These are phyloP conservation scores for Aurelia coerulea DNA, from an alignment of 30 jellyfish, hydroid and myxozoan genomes.

Conservation along the genomic window DNA sequence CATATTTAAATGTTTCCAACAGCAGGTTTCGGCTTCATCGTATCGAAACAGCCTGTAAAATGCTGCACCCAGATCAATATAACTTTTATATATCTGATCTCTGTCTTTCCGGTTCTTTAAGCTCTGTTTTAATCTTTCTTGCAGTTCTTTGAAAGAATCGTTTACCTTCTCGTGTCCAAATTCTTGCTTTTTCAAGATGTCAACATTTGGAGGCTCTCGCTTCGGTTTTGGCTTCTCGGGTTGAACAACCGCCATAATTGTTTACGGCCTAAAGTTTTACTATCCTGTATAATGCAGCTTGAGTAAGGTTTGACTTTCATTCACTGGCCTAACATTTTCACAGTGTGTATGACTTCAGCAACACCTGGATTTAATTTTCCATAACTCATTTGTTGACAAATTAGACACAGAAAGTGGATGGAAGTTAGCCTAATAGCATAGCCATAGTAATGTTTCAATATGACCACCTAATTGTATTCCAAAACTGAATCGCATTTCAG, in stretches of 20 bases:
- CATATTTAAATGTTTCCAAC: conserved; percentile 72
- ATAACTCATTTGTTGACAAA: too few species aligned
- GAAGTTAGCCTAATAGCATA: too few species aligned
- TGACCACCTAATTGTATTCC: too few species aligned
- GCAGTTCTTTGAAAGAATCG: conserved; percentile 61
- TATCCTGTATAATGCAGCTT: too few species aligned
- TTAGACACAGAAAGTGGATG: too few species aligned
- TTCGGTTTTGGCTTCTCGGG: conserved; percentile 30
- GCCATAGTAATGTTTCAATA: too few species aligned
- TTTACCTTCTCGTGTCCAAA: conserved; percentile 77
- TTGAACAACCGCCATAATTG: conserved; percentile 13
- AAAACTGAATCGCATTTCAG: too few species aligned
- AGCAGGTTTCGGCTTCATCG: conserved; percentile 95
- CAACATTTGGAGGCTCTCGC: conserved; percentile 77
- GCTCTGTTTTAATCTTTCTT: conserved; percentile 65
- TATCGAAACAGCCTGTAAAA: conserved; percentile 80
- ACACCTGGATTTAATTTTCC: too few species aligned
- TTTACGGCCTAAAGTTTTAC: too few species aligned
- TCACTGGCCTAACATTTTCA: too few species aligned
- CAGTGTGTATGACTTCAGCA: too few species aligned
- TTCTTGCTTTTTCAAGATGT: conserved; percentile 75
- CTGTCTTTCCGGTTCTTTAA: conserved; percentile 67
- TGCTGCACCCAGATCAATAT: conserved; percentile 81
- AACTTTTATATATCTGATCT: conserved; percentile 40
- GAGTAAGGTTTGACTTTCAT: too few species aligned